Base-by-base conservation (phyloP, 2,888 invertebrate genomes). In the Parnassius apollo region DNA sequence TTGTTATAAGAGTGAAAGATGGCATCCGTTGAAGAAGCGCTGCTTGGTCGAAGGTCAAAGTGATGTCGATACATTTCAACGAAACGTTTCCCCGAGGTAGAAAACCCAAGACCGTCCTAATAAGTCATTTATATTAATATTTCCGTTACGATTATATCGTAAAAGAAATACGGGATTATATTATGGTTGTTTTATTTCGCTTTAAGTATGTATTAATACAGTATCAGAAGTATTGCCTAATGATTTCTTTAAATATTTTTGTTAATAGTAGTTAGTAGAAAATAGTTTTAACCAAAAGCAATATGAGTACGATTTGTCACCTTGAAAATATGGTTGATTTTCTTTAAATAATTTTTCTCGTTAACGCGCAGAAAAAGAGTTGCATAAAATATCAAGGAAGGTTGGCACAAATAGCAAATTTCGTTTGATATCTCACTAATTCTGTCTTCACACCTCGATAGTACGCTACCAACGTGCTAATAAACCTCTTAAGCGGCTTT, bases 11-110 rank as follows among this genome's bases (percentile, higher is more conserved):
- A 69, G 74, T 74, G 69, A 75, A 68, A 83, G 85, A 87, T 86
- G 84, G 85, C 84, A 85, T 84, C 85, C 77, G 69, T 76, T 91
- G 91, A 92, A 85, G 80, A 88, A 92, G 87, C 82, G 83, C 74
- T 74, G 70, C 68, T 69, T 77, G 86, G 86, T 88, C 88, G 80
- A 72, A 76, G 91, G 87, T 89, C 86, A 78, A 71, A 70, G 71
- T 75, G 75, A 74, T 77, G 73, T 75, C 87, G 82, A 90, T 91
- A 85, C 83, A 80, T 91, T 86, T 76, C 76, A 70, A 65, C 71
- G 71, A 73, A 75, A 73, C 75, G 71, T 70, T 69, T 69, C 66
- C 65, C 69, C 66, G 65, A 56, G 64, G 66, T 65, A 62, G 64
- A 53, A 52, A 54, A 61, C 62, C 62, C 57, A 60, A 42, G n/a